Evolutionary conservation across 2,888 invertebrate species (phyloP), one percentile per base, ranked within the genome.

Genomic region (Eurytoma adleriae): DNA sequence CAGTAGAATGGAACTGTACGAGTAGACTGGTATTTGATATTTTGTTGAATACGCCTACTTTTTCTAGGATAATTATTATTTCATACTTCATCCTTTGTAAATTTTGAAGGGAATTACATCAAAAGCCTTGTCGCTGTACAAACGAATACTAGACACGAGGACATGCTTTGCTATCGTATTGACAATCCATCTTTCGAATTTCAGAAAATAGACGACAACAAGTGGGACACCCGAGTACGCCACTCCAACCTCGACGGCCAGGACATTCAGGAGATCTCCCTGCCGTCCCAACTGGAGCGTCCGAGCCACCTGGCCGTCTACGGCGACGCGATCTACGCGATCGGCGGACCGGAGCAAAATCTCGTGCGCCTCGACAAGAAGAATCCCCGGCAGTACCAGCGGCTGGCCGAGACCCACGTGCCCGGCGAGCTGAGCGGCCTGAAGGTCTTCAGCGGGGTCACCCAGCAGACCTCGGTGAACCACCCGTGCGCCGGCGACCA

Each of bases 181-280:
- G 7, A 40, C 40, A 0, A 16, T 3, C 7, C 40, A 18, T 13
- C 18, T 61, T 20, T 48, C 16, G n/a, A 18, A 50, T 70, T 70
- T 57, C 12, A 69, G 61, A 0, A 4, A 18, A 1, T 18, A 2
- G 1, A 0, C 3, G 3, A 61, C 0, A 3, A 62, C 14, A 24
- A 16, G 24, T 0, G 13, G 1, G 20, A 4, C 3, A n/a, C 18
- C 0, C 50, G 27, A 13, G 30, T 79, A 4, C 50, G 24, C 0
- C 73, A 78, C n/a, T 69, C 78, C 5, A 48, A 81, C 18, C 18
- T 78, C 13, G 54, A 78, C 7, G 81, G 81, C 2, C 5, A 12
- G 0, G 78, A 81, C 10, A 20, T 78, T 0, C 57, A 48, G 2
- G 13, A 59, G 0, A 0, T 78, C 0, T 2, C 3, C 0, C 0